Evolutionary conservation across 2,113 vertebrate species (phyloP).

Genomic region (Porphyrio hochstetteri): DNA sequence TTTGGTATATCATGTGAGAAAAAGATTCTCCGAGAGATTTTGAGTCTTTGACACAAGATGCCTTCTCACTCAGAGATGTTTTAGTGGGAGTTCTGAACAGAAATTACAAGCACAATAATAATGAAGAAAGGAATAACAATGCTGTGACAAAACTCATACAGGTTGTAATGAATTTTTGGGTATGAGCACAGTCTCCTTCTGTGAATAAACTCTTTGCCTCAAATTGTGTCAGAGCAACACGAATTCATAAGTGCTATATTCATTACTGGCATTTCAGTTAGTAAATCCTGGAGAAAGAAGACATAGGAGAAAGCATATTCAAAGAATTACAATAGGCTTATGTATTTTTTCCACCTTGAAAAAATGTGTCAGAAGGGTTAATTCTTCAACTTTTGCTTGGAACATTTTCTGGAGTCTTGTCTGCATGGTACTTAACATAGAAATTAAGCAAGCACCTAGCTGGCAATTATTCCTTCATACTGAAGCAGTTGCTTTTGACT

Average conservation of each 20-base stretch:
- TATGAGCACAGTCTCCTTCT: not conserved
- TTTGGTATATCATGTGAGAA: not conserved
- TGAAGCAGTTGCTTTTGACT: not conserved
- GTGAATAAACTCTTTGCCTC: not conserved
- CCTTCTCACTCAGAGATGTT: not conserved
- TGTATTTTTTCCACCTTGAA: not conserved
- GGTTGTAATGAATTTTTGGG: not conserved
- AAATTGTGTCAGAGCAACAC: not conserved
- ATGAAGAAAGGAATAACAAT: not conserved
- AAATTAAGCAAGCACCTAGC: not conserved
- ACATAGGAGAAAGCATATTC: not conserved
- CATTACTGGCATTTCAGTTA: not conserved
- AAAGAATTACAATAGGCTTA: not conserved
- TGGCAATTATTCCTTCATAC: conserved; percentile 25
- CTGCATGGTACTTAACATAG: not conserved
- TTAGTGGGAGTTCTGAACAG: not conserved
- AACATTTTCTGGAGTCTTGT: not conserved
- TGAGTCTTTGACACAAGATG: not conserved
- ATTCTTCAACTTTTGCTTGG: not conserved
- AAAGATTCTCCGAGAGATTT: not conserved
- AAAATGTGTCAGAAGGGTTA: not conserved
- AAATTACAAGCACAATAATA: not conserved
- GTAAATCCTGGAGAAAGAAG: not conserved
- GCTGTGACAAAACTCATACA: not conserved
- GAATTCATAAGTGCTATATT: not conserved